Conservation (phyloP, 2,113 vertebrate genomes). For the Rhinichthys klamathensis region DNA sequence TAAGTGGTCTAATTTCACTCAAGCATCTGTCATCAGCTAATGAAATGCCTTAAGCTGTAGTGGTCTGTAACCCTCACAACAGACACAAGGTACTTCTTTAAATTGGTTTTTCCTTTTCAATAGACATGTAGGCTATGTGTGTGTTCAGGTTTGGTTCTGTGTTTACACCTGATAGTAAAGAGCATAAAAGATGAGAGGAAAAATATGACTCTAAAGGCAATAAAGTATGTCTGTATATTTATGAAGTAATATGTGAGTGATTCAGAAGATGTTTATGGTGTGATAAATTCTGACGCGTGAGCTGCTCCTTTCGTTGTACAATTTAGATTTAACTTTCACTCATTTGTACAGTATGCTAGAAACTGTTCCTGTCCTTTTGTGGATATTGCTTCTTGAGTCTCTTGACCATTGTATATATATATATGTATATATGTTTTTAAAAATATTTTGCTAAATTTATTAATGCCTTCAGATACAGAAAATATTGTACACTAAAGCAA, state of each 20-base stretch:
- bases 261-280: conserved; percentile 6
- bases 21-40: conserved; percentile 3
- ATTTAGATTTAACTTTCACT: neutral
- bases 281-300: neutral
- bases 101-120: neutral
- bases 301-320: neutral
- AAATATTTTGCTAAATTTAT: neutral
- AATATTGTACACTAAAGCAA: no score
- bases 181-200: neutral
- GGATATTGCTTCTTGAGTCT: neutral
- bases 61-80: neutral
- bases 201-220: conserved; percentile 6
- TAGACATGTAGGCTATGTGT: neutral
- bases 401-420: no score
- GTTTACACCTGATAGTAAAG: conserved; percentile 9
- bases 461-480: neutral
- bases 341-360: neutral
- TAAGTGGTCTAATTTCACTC: conserved; percentile 29
- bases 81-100: neutral
- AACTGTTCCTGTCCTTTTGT: neutral
- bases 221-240: conserved; percentile 2
- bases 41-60: conserved; percentile 12
- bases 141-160: conserved; percentile 3
- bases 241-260: neutral
- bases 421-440: neutral